Base-by-base conservation (phyloP, 2,888 invertebrate species). In the Apoderus coryli region DNA sequence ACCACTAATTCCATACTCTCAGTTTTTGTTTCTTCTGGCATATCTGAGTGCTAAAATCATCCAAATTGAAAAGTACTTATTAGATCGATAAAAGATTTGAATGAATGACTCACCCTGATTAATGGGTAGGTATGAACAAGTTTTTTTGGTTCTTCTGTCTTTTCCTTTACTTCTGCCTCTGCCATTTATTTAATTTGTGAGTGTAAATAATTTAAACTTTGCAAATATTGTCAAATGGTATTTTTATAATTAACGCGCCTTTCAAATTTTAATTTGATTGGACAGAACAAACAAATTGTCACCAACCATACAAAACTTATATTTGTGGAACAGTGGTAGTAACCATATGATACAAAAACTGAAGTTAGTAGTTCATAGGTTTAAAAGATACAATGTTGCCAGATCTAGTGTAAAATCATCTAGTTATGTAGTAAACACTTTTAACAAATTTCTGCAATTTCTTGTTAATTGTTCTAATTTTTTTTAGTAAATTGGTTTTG, bases 1-100 rank as follows among this genome's bases (percentile, higher is more conserved):
- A 90, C 85, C 40, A 84, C 81, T 41, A 90, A 59, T 56, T 93
- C 92, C 60, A 92, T 72, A 1, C 82, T 79, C 60, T 95, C 93
- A 15, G 69, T 69, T 46, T 77, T 77, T 76, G 90, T 85, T 59
- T 93, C 92, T 45, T 92, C 90, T 14, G 72, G 67, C 92, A 95
- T 92, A 56, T 95, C 93, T 2, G 81, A 76, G 57, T 81, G 76
- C 88, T 88, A 61, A 54, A 59, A 52, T 25, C 10, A 13, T 19
- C 14, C 10, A 16, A 33, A 25, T 29, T 25, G 4, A 14, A 31
- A 19, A 34, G 13, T 11, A 4, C 10, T 12, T 12, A 13, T 29
- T 31, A 22, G 23, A 26, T 27, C 22, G 12, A 31, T 26, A 24
- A 22, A 33, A 27, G 11, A n/a, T n/a, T n/a, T n/a, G n/a, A n/a